Evolutionary conservation across 2,888 invertebrate genomes (phyloP).

Genomic region (Pogonocherus hispidulus): DNA sequence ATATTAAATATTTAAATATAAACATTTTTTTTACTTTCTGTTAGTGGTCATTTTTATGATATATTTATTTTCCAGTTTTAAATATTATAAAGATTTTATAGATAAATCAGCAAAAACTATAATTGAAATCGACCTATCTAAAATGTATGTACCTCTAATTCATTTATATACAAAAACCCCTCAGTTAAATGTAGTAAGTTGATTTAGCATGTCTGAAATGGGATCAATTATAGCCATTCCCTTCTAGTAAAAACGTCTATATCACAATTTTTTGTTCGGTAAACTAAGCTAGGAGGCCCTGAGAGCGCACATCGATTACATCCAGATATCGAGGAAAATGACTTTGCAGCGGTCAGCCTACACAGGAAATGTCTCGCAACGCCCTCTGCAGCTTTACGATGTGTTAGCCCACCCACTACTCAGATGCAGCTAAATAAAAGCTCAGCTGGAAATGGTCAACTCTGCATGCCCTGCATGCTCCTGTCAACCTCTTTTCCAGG

Average conservation of each 20-base stretch:
- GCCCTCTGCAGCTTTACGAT: constrained; percentile 48
- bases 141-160: too few species aligned
- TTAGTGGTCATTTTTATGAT: too few species aligned
- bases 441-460: constrained; percentile 46
- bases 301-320: constrained; percentile 15
- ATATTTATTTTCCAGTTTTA: too few species aligned
- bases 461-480: constrained; percentile 40
- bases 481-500: constrained; percentile 43
- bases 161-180: too few species aligned
- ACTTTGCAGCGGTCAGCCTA: constrained; percentile 38
- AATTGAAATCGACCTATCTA: too few species aligned
- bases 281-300: constrained; percentile 6
- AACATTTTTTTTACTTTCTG: too few species aligned
- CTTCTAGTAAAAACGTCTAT: neutral
- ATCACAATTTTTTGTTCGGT: neutral
- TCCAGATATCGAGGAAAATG: constrained; percentile 22
- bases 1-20: too few species aligned
- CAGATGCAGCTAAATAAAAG: constrained; percentile 44
- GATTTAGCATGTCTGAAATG: neutral
- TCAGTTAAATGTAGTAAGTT: too few species aligned
- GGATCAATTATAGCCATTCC: neutral
- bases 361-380: constrained; percentile 41
- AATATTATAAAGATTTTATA: too few species aligned
- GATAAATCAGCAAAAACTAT: too few species aligned
- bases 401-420: constrained; percentile 47